phyloP scores from a whole-genome alignment of 2,797 vertebrate species.

The Pipistrellus kuhlii region DNA sequence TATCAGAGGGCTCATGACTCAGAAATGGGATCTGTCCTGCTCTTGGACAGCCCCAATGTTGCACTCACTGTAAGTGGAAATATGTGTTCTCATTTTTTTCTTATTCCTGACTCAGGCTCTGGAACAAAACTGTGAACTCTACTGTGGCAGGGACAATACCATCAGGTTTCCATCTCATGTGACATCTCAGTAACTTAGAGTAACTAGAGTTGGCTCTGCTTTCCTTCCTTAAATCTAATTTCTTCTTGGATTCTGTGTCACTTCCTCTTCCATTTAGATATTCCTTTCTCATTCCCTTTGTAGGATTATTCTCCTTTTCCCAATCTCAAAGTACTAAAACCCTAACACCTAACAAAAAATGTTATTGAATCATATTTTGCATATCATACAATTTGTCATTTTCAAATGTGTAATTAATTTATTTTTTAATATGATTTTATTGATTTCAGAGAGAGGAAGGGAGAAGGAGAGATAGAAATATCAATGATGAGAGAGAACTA shows the following conservation, averaged over 20 bases:
- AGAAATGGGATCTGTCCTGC: not conserved
- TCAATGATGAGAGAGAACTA: no score
- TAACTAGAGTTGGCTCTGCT: not conserved
- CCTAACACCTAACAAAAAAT: not conserved
- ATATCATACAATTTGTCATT: not conserved
- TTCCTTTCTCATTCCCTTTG: not conserved
- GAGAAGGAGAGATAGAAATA: no score
- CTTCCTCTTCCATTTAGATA: not conserved
- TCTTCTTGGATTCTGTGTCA: slow-evolving; percentile 18
- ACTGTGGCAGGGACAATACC: not conserved
- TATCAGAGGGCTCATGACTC: not conserved
- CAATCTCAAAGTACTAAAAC: not conserved
- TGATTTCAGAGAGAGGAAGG: no score
- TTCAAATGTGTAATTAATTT: not conserved
- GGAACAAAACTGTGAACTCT: not conserved
- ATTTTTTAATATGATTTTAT: not conserved
- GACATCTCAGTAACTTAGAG: not conserved
- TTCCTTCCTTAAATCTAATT: not conserved
- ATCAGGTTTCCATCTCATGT: not conserved
- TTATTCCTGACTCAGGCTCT: not conserved
- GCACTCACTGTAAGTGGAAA: not conserved
- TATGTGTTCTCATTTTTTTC: not conserved
- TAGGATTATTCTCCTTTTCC: not conserved
- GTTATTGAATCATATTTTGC: not conserved
- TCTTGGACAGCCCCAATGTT: not conserved